A percentile compares a stretch with the other conserved stretches of the same genome.
Evolutionary conservation across 2,888 invertebrate genomes (phyloP).

Genomic region (Dendrolimus pini): DNA sequence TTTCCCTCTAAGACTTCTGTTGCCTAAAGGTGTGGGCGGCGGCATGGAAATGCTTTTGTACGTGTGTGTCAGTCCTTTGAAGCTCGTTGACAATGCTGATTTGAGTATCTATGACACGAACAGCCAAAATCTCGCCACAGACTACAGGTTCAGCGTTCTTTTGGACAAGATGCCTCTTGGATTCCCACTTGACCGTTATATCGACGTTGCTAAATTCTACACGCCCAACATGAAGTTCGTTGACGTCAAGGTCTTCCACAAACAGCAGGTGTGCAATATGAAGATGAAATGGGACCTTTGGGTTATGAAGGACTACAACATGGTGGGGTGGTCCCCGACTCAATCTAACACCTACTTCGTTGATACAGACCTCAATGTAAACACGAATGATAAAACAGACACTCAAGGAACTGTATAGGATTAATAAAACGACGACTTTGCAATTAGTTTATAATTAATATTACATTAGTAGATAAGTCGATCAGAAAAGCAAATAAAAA

Average conservation of each 20-base stretch:
- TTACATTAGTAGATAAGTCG: conserved; percentile 1
- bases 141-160: conserved; percentile 54
- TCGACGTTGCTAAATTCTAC: conserved; percentile 76
- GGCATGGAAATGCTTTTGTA: conserved; percentile 81
- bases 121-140: conserved; percentile 55
- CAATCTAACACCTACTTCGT: conserved; percentile 37
- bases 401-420: conserved; percentile 1
- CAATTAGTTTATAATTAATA: not conserved
- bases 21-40: conserved; percentile 82
- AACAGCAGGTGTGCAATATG: conserved; percentile 64
- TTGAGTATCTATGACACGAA: conserved; percentile 51
- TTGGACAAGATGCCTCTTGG: conserved; percentile 81
- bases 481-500: conserved; percentile 8
- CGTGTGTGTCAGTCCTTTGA: conserved; percentile 77
- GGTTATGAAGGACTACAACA: conserved; percentile 50
- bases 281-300: conserved; percentile 55
- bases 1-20: conserved; percentile 82
- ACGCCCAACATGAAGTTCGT: conserved; percentile 82
- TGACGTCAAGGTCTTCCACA: conserved; percentile 80
- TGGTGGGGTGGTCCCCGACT: conserved; percentile 39
- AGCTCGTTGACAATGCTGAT: conserved; percentile 55
- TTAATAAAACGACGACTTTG: not conserved
- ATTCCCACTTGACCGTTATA: conserved; percentile 84
- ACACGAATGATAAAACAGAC: conserved; percentile 17
- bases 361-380: conserved; percentile 34